Evolutionary conservation across 2,797 vertebrate species (phyloP), one percentile per base, ranked within the genome.

Genomic region (Amblyraja radiata): DNA sequence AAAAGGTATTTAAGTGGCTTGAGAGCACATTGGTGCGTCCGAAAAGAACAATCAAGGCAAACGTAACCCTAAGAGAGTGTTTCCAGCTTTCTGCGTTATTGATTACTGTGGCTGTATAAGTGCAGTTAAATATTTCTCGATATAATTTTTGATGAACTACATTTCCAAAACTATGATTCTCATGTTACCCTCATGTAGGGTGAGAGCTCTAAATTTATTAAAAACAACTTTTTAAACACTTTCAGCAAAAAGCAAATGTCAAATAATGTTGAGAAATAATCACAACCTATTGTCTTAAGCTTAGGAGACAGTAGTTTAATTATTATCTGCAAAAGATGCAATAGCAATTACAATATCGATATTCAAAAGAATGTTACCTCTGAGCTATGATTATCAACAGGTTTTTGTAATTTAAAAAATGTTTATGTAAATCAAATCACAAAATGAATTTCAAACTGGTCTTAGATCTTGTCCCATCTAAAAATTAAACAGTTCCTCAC

Each of bases 401-500:
- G 96, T 94, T 71, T 94, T 95, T 94, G 95, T 94, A 16, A 92
- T 93, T 94, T 93, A 81, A 80, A 61, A 93, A 63, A 81, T 81
- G 84, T 93, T 63, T 68, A 39, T 63, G 81, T 0, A 23, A 68
- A 61, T 81, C 76, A 61, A 83, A 61, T n/a, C 32, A 84, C 71
- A 93, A 77, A 71, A 54, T 73, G 11, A 18, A 74, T 74, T 68
- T 6, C 61, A 86, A n/a, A 1, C 61, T n/a, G 16, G 16, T 54
- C 13, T 74, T 54, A 74, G 1, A 25, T 74, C 90, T 73, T 5
- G 11, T 36, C 21, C 73, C 16, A 16, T 71, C 65, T 68, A 32
- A 39, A 92, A 74, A 92, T 6, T n/a, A 54, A 73, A 39, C 11
- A 76, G 2, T 73, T 90, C 39, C 90, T 74, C 46, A 98, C 98